Evolutionary conservation across 2,113 vertebrate genomes (phyloP), one percentile per base, ranked within the genome.

Genomic region (Anthoscopus minutus): DNA sequence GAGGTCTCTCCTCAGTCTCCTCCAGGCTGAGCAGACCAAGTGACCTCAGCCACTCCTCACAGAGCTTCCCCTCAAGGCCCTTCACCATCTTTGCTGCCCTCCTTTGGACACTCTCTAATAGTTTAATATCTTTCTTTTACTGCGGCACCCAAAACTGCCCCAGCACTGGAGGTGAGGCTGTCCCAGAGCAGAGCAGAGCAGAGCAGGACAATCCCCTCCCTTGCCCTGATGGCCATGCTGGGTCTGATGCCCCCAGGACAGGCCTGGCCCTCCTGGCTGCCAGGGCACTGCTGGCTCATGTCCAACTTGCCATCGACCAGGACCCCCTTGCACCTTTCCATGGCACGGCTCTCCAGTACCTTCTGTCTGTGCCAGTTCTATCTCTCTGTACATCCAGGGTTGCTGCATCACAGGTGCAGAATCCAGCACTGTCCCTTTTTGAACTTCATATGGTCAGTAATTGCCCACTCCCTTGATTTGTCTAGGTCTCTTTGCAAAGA

Each of bases 301-400:
- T 1, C 14, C 28, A 38, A 0, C 19, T 51, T 51, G 2, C 15
- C 2, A 1, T 19, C 0, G 0, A 4, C 18, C 50, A 65, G 50
- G 25, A 7, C 7, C 1, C 11, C 21, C 37, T 24, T 13, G 31
- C 6, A 27, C 12, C 27, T 81, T 81, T 65, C 67, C 2, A 1
- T 4, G 8, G 18, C 15, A 9, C 27, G 57, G 12, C 33, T 50
- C 1, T 56, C 6, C 37, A 66, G 15, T 1, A 16, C 44, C 33
- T 73, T 73, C 23, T 15, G 15, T 58, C 51, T 58, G 23, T 81
- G n/a, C n/a, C n/a, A n/a, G n/a, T n/a, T n/a, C n/a, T n/a, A n/a
- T n/a, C n/a, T n/a, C n/a, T n/a, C 12, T 0, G 0, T 33, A 28
- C 18, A 73, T 20, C 37, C 19, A 14, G 6, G 27, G 16, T 17